Evolutionary conservation across 2,797 vertebrate species (phyloP).

Genomic region (Rachycentron canadum): DNA sequence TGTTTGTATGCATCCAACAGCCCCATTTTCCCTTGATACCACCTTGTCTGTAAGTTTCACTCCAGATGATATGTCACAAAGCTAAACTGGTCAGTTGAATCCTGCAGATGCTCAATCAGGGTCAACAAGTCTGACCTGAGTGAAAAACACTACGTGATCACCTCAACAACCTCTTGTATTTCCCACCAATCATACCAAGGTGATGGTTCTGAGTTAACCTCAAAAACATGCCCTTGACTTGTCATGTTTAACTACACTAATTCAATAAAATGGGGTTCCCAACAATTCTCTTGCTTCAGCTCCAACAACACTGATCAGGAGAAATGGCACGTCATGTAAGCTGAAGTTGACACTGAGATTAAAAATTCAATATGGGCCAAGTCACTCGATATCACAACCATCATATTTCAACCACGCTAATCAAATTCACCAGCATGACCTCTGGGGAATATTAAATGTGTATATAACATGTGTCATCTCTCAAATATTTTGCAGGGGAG

Average conservation of each 20-base stretch:
- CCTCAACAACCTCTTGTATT: constrained; percentile 23
- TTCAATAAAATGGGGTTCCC: background rate
- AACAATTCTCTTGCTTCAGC: background rate
- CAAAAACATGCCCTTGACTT: constrained; percentile 21
- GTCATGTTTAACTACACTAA: constrained; percentile 25
- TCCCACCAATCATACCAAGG: constrained; percentile 7
- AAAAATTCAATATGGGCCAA: constrained; percentile 68
- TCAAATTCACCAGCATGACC: constrained; percentile 73
- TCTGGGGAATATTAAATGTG: constrained; percentile 71
- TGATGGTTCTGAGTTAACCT: constrained; percentile 1
- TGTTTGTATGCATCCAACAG: background rate
- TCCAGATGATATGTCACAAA: constrained; percentile 34
- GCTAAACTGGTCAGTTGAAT: constrained; percentile 43
- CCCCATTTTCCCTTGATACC: constrained; percentile 45
- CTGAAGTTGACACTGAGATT: constrained; percentile 48
- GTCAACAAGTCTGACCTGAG: constrained; percentile 43
- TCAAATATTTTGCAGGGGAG: constrained; percentile 51
- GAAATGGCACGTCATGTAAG: constrained; percentile 36
- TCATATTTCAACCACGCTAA: constrained; percentile 70
- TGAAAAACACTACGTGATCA: constrained; percentile 16
- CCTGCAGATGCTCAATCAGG: constrained; percentile 32
- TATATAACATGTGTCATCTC: constrained; percentile 68
- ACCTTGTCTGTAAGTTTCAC: constrained; percentile 24
- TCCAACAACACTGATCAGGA: constrained; percentile 29
- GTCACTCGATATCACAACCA: constrained; percentile 64